A percentile compares a stretch with the other conserved stretches of the same genome.
Evolutionary conservation across 1,140 invertebrate genomes (phyloP).

Genomic region (Ceratosolen solmsi): DNA sequence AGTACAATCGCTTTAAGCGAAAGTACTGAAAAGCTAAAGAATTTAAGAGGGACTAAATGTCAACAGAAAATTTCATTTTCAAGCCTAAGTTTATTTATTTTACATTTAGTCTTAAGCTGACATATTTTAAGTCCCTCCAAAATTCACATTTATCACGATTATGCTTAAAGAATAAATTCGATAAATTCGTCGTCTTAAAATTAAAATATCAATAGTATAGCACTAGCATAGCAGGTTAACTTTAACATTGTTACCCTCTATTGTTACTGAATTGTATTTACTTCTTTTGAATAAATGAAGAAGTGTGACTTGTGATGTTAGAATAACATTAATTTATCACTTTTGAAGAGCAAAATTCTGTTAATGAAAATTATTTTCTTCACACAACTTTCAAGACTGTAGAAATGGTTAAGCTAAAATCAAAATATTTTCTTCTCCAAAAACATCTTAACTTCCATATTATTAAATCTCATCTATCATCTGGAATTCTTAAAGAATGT

Average conservation of each 20-base stretch:
- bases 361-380: constrained; percentile 56
- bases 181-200: constrained; percentile 44
- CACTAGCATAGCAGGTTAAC: constrained; percentile 37
- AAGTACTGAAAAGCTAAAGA: constrained; percentile 38
- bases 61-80: constrained; percentile 42
- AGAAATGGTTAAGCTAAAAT: constrained; percentile 53
- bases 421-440: constrained; percentile 29
- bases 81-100: constrained; percentile 42
- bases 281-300: constrained; percentile 22
- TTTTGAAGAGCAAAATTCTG: constrained; percentile 56
- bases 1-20: constrained; percentile 46
- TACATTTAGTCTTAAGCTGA: constrained; percentile 46
- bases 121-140: constrained; percentile 48
- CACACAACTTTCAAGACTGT: constrained; percentile 56
- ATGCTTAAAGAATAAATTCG: constrained; percentile 48
- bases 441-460: constrained; percentile 49
- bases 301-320: constrained; percentile 32
- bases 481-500: constrained; percentile 79
- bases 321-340: constrained; percentile 47
- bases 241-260: constrained; percentile 35
- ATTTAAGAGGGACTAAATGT: constrained; percentile 47
- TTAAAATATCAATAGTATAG: constrained; percentile 30
- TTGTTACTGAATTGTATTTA: constrained; percentile 29
- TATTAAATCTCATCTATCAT: constrained; percentile 76
- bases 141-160: constrained; percentile 51